Evolutionary conservation across 2,888 invertebrate species (phyloP), one percentile per base, ranked within the genome.

Genomic region (Hyposoter didymator): DNA sequence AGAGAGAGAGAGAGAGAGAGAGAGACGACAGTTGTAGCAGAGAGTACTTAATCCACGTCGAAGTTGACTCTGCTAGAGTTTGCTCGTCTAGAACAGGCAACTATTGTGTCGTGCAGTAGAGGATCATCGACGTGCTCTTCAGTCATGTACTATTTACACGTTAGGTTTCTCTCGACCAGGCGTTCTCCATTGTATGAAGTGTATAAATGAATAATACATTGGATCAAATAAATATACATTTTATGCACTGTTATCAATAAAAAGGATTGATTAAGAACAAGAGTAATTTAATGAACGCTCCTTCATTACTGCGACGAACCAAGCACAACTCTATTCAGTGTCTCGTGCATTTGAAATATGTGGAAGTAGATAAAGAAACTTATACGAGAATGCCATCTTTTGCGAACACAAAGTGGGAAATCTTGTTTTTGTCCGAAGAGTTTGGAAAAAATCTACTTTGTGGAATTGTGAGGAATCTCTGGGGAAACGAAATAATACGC

Each of bases 41-140:
- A 72, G 83, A 74, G 83, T 83, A 67, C 83, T 83, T 78, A 78
- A 84, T 84, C 74, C 69, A 84, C 62, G 78, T 84, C 78, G 69
- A 79, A 84, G 83, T 84, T 76, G 64, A 76, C 76, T 82, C 66
- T 74, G 74, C 73, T 74, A 43, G 78, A 84, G 83, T 84, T 83
- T 84, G 78, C 78, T 69, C 69, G 59, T 69, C 67, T 62, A 70
- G 59, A 67, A 49, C 66, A 59, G 73, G 66, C 76, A 70, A 67
- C 78, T 32, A 82, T 52, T 74, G 67, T 55, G 64, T 70, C 32
- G 55, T 52, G 55, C 72, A 67, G 69, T 22, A 22, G 43, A 67
- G 67, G 67, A 43, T 52, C 66, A 62, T 81, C 82, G 78, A 67
- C 73, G 83, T 73, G 72, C 78, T 47, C 78, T 79, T 69, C 39